Percentiles rank a stretch among this genome's conserved stretches.
phyloP scores from a whole-genome alignment of 2,113 vertebrate species.

The Semnornis frantzii region DNA sequence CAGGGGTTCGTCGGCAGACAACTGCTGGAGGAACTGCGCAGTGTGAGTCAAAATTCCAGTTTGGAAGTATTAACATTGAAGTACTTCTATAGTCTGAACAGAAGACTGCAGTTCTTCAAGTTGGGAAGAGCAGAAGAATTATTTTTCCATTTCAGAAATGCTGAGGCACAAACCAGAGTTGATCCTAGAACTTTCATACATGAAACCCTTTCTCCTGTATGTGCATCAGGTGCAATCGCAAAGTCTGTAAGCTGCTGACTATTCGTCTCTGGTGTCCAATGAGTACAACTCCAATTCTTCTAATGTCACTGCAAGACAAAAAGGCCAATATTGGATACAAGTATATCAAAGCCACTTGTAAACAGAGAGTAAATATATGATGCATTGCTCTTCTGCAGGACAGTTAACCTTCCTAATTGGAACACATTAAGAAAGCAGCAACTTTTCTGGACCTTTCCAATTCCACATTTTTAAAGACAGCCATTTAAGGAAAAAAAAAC shows the following conservation, averaged over 20 bases:
- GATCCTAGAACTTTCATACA: constrained; percentile 86
- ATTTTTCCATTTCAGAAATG: constrained; percentile 79
- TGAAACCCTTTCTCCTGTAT: constrained; percentile 98
- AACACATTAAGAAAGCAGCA: not conserved
- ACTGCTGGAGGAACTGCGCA: constrained; percentile 67
- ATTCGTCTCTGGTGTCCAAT: constrained; percentile 97
- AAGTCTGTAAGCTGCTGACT: constrained; percentile 95
- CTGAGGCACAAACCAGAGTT: constrained; percentile 88
- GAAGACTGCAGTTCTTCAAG: constrained; percentile 68
- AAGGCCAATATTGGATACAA: constrained; percentile 22
- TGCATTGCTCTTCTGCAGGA: not conserved
- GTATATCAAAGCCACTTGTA: not conserved
- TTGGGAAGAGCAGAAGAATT: constrained; percentile 73
- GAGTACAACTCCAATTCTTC: constrained; percentile 92
- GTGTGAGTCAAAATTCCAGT: constrained; percentile 73
- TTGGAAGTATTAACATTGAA: constrained; percentile 75
- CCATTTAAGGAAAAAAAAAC: not conserved
- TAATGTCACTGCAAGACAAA: constrained; percentile 88
- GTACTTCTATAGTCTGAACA: constrained; percentile 55
- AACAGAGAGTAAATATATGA: not conserved
- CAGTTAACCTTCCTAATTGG: not conserved
- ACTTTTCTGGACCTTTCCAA: not conserved
- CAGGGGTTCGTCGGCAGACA: constrained; percentile 64
- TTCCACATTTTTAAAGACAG: not conserved
- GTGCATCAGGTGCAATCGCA: constrained; percentile 92